Conservation (phyloP, 2,797 vertebrate genomes). For the Dromococcyx pavoninus region DNA sequence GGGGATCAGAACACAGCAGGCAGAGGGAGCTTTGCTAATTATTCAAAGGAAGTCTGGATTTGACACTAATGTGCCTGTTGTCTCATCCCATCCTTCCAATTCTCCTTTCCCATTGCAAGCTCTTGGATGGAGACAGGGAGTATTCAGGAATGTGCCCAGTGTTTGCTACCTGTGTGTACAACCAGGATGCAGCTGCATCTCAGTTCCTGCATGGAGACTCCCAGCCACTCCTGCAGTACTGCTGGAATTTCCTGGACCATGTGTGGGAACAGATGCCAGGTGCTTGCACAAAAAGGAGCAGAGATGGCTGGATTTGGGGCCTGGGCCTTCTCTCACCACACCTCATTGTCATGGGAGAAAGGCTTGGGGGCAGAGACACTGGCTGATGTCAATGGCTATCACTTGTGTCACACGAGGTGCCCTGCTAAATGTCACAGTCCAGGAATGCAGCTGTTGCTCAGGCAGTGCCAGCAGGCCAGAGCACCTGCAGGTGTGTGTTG, state of each 20-base stretch:
- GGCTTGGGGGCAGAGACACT: not conserved
- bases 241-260: not conserved
- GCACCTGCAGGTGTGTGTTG: not conserved
- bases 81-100: not conserved
- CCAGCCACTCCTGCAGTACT: not conserved
- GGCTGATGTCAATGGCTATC: not conserved
- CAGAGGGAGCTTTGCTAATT: not conserved
- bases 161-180: not conserved
- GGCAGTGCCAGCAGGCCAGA: conserved; percentile 24
- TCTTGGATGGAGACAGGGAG: not conserved
- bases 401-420: not conserved
- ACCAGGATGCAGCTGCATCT: not conserved
- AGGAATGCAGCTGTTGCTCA: conserved; percentile 20
- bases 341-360: not conserved
- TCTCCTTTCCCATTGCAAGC: not conserved
- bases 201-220: not conserved
- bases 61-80: not conserved
- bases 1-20: not conserved
- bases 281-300: not conserved
- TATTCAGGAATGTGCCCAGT: not conserved
- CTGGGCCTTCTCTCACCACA: not conserved
- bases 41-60: not conserved
- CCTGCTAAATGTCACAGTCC: not conserved
- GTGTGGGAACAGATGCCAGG: not conserved
- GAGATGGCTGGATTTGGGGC: not conserved